A percentile compares a stretch with the other conserved stretches of the same genome.
phyloP scores from a whole-genome alignment of 2,888 invertebrate genomes.

The Eulithis prunata region DNA sequence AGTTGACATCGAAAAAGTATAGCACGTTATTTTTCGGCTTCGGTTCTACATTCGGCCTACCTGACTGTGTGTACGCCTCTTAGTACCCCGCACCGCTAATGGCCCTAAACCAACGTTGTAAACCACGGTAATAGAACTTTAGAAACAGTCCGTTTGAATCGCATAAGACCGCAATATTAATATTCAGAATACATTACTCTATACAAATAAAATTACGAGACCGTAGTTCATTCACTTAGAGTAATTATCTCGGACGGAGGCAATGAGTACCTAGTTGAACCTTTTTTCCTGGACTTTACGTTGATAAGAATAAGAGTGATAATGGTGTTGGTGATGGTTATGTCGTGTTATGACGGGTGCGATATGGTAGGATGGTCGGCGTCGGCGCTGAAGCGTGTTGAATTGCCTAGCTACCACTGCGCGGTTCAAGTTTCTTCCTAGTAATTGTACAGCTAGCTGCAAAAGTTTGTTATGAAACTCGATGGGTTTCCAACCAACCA shows the following conservation, averaged over 20 bases:
- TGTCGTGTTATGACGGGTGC: conserved; percentile 64
- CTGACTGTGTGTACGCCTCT: background rate
- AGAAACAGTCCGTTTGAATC: conserved; percentile 36
- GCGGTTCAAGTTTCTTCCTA: conserved; percentile 63
- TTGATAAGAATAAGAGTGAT: conserved; percentile 42
- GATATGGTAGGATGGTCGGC: conserved; percentile 77
- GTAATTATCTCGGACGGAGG: conserved; percentile 61
- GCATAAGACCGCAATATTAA: conserved; percentile 45
- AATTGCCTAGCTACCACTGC: conserved; percentile 58
- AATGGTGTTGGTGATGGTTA: conserved; percentile 41
- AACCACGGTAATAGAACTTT: conserved; percentile 35
- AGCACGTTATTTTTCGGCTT: no score
- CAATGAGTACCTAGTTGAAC: conserved; percentile 41
- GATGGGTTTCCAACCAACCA: no score
- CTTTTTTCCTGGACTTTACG: conserved; percentile 44
- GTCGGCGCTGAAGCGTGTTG: conserved; percentile 66
- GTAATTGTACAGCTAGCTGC: conserved; percentile 41
- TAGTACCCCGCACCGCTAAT: conserved; percentile 34
- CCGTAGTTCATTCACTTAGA: conserved; percentile 76
- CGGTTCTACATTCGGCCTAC: background rate
- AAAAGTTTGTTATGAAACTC: background rate
- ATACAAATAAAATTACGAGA: conserved; percentile 56
- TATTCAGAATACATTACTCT: conserved; percentile 56
- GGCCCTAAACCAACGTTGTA: conserved; percentile 30
- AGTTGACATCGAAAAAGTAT: no score